phyloP scores from a whole-genome alignment of 2,888 invertebrate species.

The Gerosis bhagava region DNA sequence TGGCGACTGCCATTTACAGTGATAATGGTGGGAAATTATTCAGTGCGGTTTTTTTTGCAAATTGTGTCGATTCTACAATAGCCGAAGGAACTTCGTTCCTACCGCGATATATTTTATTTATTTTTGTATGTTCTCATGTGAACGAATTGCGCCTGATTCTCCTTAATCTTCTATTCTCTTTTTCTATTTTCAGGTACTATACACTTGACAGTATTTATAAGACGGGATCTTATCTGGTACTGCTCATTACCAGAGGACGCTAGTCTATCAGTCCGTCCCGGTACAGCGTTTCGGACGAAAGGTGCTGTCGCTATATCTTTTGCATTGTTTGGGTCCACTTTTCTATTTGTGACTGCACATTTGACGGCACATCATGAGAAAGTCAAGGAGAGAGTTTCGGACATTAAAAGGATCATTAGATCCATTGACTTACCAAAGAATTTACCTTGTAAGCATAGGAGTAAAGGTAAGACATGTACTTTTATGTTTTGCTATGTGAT shows the following conservation, averaged over 20 bases:
- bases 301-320: conserved; percentile 97
- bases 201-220: conserved; percentile 93
- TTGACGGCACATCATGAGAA: conserved; percentile 96
- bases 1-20: too few relatives aligned
- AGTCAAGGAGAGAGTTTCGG: conserved; percentile 92
- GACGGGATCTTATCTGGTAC: conserved; percentile 97
- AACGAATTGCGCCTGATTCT: too few relatives aligned
- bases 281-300: conserved; percentile 95
- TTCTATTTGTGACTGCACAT: conserved; percentile 97
- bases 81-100: too few relatives aligned
- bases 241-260: conserved; percentile 96
- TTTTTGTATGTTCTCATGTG: too few relatives aligned
- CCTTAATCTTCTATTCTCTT: too few relatives aligned
- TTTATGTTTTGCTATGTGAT: too few relatives aligned
- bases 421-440: conserved; percentile 92
- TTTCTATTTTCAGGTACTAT: conserved; percentile 89
- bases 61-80: too few relatives aligned
- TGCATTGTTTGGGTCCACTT: conserved; percentile 96
- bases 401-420: conserved; percentile 92
- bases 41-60: too few relatives aligned
- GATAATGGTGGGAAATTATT: too few relatives aligned
- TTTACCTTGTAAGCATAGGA: conserved; percentile 89
- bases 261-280: conserved; percentile 93
- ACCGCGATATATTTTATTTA: too few relatives aligned
- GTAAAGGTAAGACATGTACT: conserved; percentile 78